Evolutionary conservation across 2,113 vertebrate genomes (phyloP).

Genomic region (Paramisgurnus dabryanus): DNA sequence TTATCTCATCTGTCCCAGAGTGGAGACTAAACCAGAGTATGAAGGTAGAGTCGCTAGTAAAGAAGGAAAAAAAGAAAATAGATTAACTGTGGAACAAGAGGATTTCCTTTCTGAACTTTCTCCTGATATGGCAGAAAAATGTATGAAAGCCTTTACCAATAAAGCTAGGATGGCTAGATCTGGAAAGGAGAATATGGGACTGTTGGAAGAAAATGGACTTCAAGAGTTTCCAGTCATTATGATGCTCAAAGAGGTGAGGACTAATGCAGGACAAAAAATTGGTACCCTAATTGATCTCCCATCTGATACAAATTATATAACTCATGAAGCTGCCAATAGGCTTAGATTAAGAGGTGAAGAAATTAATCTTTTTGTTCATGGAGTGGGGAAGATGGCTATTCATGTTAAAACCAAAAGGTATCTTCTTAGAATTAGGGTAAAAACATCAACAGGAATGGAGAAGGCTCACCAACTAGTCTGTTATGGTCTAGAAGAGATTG

Average conservation of each 20-base stretch:
- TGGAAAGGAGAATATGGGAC: no score
- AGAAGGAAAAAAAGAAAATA: neutral
- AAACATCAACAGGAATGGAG: neutral
- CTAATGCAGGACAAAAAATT: slow-evolving; percentile 46
- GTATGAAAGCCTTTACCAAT: neutral
- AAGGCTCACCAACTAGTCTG: no score
- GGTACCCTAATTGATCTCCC: slow-evolving; percentile 41
- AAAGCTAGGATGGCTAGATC: neutral
- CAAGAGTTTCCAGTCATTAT: slow-evolving; percentile 25
- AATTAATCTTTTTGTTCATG: slow-evolving; percentile 38
- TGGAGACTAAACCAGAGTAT: neutral
- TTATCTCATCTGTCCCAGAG: no score
- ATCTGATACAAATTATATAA: slow-evolving; percentile 53
- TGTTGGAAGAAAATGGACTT: slow-evolving; percentile 13
- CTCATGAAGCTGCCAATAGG: slow-evolving; percentile 31
- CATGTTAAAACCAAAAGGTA: slow-evolving; percentile 32
- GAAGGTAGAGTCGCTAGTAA: neutral
- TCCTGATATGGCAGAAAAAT: neutral
- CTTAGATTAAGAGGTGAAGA: slow-evolving; percentile 33
- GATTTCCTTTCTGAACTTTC: neutral
- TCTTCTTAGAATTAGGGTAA: slow-evolving; percentile 18
- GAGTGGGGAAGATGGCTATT: slow-evolving; percentile 35
- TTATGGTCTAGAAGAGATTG: no score
- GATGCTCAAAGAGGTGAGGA: slow-evolving; percentile 43
- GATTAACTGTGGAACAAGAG: neutral